phyloP scores from a whole-genome alignment of 2,113 vertebrate genomes.

The Festucalex cinctus region DNA sequence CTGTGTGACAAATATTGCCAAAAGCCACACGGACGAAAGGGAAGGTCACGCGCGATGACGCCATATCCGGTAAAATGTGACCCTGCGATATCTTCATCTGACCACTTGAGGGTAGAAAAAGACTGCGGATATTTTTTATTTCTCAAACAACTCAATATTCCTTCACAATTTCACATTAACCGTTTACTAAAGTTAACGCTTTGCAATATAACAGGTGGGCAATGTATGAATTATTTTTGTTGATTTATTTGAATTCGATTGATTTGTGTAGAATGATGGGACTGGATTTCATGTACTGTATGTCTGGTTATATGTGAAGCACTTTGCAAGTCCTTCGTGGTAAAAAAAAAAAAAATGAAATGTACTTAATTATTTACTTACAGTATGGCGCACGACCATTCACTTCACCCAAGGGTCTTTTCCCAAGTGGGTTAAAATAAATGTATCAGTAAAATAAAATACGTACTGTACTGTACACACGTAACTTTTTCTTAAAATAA shows the following conservation, averaged over 20 bases:
- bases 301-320: neutral
- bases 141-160: neutral
- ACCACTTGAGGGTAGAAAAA: conserved; percentile 38
- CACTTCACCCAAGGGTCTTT: neutral
- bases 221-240: neutral
- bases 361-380: no score
- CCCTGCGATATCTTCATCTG: neutral
- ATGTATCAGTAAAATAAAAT: no score
- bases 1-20: neutral
- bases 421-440: neutral
- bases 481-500: no score
- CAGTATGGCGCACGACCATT: neutral
- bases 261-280: neutral
- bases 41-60: conserved; percentile 52
- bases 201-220: neutral
- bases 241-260: no score
- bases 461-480: no score
- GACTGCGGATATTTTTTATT: neutral
- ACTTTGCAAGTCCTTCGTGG: neutral
- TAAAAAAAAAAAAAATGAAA: neutral
- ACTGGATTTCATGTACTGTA: neutral
- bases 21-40: conserved; percentile 6
- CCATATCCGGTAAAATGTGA: conserved; percentile 47
- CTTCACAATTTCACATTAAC: no score
- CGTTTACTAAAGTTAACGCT: neutral